Conservation (phyloP, 2,888 invertebrate species). For the Sclerodermus sp. region DNA sequence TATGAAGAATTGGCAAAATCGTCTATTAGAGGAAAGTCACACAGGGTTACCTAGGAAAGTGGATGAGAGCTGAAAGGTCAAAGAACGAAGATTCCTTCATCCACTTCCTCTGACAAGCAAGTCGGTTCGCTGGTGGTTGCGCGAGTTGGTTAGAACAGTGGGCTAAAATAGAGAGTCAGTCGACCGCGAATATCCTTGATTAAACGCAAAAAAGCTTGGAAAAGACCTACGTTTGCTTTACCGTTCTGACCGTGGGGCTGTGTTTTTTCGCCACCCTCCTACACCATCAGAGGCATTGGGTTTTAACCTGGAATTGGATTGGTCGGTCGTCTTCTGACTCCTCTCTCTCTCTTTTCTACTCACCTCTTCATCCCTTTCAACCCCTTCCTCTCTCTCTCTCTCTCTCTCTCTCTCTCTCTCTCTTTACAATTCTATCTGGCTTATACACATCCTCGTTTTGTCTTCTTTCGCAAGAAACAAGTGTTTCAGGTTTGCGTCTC, state of each 20-base stretch:
- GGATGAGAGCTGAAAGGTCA: too few species aligned
- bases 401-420: too few species aligned
- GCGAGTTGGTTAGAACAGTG: too few species aligned
- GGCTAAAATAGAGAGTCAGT: constrained; percentile 40
- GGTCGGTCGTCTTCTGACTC: constrained; percentile 27
- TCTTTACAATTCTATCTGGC: too few species aligned
- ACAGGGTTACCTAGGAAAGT: too few species aligned
- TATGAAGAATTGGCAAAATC: too few species aligned
- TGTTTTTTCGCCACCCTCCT: constrained; percentile 34
- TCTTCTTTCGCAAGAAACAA: too few species aligned
- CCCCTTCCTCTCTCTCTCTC: too few species aligned
- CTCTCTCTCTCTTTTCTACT: constrained; percentile 2
- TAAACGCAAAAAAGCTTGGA: constrained; percentile 50
- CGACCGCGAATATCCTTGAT: constrained; percentile 57
- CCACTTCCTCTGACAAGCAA: constrained; percentile 29
- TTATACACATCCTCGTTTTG: constrained; percentile 1
- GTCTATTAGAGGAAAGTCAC: too few species aligned
- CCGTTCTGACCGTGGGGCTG: constrained; percentile 12
- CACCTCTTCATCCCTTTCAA: too few species aligned
- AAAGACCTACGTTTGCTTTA: constrained; percentile 15
- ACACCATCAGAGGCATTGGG: constrained; percentile 27
- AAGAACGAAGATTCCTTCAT: constrained; percentile 31
- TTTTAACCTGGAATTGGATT: constrained; percentile 43
- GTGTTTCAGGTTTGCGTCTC: too few species aligned
- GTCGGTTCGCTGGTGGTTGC: constrained; percentile 22